Conservation (phyloP, 2,888 invertebrate genomes). For the Latheticus oryzae region DNA sequence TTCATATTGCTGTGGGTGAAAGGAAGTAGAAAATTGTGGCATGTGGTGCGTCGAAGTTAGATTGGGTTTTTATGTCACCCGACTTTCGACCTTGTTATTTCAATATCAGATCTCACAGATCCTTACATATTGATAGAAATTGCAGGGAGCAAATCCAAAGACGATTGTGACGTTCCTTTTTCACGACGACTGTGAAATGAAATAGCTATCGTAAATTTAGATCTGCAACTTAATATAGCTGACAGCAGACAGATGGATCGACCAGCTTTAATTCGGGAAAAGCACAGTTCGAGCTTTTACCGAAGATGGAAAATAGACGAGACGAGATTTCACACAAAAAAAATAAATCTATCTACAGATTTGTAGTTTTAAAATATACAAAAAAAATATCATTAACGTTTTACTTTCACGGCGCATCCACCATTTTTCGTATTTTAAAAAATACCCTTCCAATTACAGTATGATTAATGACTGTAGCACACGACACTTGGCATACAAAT, state of each 20-base stretch:
- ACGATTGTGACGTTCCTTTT: slow-evolving; percentile 52
- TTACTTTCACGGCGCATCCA: no score
- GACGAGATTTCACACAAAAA: no score
- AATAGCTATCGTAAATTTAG: slow-evolving; percentile 51
- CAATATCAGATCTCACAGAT: slow-evolving; percentile 58
- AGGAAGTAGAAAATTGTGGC: slow-evolving; percentile 56
- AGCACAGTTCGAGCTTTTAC: not conserved
- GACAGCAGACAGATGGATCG: slow-evolving; percentile 43
- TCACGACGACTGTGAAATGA: slow-evolving; percentile 49
- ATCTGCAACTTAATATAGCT: slow-evolving; percentile 49
- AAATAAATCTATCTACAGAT: no score
- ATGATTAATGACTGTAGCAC: no score
- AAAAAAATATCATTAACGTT: no score
- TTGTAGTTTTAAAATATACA: no score
- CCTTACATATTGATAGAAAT: slow-evolving; percentile 60
- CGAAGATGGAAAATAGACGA: no score
- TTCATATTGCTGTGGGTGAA: slow-evolving; percentile 32
- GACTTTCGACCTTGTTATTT: slow-evolving; percentile 58
- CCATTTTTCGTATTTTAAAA: no score
- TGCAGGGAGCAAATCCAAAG: slow-evolving; percentile 52
- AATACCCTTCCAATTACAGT: no score
- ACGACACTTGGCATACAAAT: no score
- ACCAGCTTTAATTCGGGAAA: not conserved
- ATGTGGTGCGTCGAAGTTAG: slow-evolving; percentile 59
- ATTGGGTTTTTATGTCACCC: slow-evolving; percentile 59